Evolutionary conservation across 2,113 vertebrate genomes (phyloP).

Genomic region (Sitta europaea): DNA sequence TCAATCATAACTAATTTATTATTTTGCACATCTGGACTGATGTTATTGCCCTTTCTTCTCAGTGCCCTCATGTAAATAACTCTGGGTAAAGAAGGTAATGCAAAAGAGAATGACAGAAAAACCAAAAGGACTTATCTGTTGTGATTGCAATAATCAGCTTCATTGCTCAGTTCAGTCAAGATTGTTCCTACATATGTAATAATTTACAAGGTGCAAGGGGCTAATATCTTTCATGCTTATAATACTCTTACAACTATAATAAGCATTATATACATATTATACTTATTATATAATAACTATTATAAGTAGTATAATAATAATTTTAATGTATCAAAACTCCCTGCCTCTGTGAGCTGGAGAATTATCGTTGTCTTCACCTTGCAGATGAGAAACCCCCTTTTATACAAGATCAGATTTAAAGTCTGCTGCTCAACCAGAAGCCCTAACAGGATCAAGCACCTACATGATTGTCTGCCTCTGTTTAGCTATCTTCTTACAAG

Average conservation of each 20-base stretch:
- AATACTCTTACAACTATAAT: background rate
- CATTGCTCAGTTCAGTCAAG: background rate
- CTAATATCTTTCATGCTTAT: background rate
- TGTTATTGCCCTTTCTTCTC: background rate
- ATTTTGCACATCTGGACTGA: background rate
- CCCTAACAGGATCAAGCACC: background rate
- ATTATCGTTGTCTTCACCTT: background rate
- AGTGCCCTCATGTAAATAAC: background rate
- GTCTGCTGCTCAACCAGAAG: background rate
- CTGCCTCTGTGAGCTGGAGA: background rate
- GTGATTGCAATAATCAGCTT: background rate
- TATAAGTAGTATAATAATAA: too few species aligned
- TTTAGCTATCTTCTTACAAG: background rate
- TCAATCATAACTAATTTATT: conserved; percentile 31
- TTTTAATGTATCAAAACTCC: background rate
- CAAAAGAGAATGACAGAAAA: background rate
- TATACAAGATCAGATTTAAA: background rate
- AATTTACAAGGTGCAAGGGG: background rate
- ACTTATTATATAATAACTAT: too few species aligned
- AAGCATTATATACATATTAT: too few species aligned
- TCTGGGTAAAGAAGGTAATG: background rate
- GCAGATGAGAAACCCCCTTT: background rate
- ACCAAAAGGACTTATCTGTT: background rate
- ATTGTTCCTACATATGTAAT: background rate
- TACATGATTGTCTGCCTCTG: background rate